phyloP scores from a whole-genome alignment of 35 echinoderm and acorn worm species.

The Ptychodera flava region DNA sequence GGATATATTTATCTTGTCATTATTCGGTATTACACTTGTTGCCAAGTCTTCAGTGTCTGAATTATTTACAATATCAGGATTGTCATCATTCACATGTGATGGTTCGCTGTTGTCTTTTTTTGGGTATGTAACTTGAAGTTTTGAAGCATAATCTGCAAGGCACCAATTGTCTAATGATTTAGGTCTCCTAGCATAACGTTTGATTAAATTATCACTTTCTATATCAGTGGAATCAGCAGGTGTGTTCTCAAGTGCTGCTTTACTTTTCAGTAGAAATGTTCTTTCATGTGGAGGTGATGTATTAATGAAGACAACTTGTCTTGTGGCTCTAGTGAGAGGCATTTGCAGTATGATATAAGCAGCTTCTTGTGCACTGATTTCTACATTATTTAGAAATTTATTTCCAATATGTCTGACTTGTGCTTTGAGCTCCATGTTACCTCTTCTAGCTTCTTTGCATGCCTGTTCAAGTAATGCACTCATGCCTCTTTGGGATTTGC shows the following conservation, averaged over 20 bases:
- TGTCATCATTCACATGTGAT: neutral
- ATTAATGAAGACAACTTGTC: no score
- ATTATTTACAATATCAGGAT: conserved; percentile 2
- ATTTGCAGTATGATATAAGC: conserved; percentile 43
- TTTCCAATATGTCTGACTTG: no score
- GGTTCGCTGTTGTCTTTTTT: neutral
- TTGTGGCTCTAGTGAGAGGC: conserved; percentile 37
- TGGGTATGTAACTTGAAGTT: conserved; percentile 1
- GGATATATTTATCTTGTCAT: no score
- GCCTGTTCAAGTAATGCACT: conserved; percentile 27
- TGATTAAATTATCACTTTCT: no score
- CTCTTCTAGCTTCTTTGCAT: no score
- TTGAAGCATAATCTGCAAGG: conserved; percentile 31
- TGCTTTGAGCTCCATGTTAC: no score
- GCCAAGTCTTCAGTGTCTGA: no score
- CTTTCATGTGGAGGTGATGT: no score
- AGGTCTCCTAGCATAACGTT: conserved; percentile 36
- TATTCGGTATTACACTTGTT: no score
- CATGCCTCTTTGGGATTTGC: conserved; percentile 49
- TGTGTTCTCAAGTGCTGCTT: conserved; percentile 16
- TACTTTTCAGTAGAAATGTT: no score
- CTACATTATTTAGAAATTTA: conserved; percentile 66
- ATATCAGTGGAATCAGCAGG: conserved; percentile 53
- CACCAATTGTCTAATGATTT: conserved; percentile 29
- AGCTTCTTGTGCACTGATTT: conserved; percentile 69